A percentile compares a stretch with the other conserved stretches of the same genome.
These are phyloP conservation scores for Subanguina moxae DNA, from an alignment of 1,140 invertebrate genomes.

Conservation along the genomic window DNA sequence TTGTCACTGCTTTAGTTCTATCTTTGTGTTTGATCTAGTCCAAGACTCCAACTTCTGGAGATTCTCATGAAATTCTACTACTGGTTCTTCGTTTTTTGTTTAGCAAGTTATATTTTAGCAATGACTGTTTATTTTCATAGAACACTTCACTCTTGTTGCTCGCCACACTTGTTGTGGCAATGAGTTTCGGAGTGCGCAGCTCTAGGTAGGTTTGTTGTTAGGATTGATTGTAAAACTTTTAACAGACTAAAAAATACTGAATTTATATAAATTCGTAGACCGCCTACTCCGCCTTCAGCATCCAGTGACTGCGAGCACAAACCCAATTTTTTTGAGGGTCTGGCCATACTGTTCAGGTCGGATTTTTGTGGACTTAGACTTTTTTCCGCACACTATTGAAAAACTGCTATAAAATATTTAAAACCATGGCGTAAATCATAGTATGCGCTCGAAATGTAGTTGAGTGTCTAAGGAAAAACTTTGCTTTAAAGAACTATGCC, in stretches of 20 bases:
- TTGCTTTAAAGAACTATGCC: no score
- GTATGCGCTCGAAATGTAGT: no score
- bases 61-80: slow-evolving; percentile 33
- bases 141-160: slow-evolving; percentile 34
- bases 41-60: background rate
- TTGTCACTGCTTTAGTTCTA: no score
- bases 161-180: slow-evolving; percentile 39
- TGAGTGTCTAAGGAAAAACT: no score
- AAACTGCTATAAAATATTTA: no score
- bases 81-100: slow-evolving; percentile 34
- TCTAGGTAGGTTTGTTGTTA: background rate
- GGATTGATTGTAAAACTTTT: no score
- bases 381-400: no score
- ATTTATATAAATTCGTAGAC: slow-evolving; percentile 6
- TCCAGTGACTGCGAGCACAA: slow-evolving; percentile 48
- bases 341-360: slow-evolving; percentile 38
- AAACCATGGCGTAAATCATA: no score
- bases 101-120: slow-evolving; percentile 15
- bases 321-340: slow-evolving; percentile 45
- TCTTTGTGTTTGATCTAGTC: background rate
- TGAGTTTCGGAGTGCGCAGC: slow-evolving; percentile 31
- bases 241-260: no score
- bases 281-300: slow-evolving; percentile 51
- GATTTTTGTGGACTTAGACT: background rate
- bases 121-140: slow-evolving; percentile 27